Conservation (phyloP, 2,797 vertebrate genomes). For the Esox masquinongy region DNA sequence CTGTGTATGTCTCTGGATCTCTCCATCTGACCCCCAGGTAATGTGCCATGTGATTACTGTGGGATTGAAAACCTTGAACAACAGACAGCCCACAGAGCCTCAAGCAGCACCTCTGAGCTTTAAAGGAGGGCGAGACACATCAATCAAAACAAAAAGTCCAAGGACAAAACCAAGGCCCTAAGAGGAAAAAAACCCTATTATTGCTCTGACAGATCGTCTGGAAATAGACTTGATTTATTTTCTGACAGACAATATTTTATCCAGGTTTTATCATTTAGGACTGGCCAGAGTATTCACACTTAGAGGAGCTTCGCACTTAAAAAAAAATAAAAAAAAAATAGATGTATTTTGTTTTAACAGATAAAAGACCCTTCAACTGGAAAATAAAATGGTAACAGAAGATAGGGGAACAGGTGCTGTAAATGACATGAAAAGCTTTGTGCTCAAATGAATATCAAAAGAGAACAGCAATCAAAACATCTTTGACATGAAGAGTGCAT, state of each 20-base stretch:
- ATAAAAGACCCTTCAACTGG: constrained; percentile 28
- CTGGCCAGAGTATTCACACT: constrained; percentile 25
- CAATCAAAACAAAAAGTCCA: constrained; percentile 51
- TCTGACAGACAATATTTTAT: not conserved
- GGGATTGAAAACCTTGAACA: constrained; percentile 39
- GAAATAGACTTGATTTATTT: constrained; percentile 44
- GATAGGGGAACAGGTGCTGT: constrained; percentile 61
- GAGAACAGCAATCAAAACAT: constrained; percentile 60
- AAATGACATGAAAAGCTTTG: constrained; percentile 49
- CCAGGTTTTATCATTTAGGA: constrained; percentile 8
- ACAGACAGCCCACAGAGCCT: constrained; percentile 37
- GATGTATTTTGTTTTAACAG: not conserved
- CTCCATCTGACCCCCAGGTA: constrained; percentile 50
- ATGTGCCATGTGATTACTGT: constrained; percentile 34
- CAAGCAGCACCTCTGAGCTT: constrained; percentile 42
- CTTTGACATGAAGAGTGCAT: constrained; percentile 47
- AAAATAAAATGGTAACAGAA: constrained; percentile 44
- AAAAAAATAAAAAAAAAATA: constrained; percentile 3
- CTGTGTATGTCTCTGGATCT: constrained; percentile 25
- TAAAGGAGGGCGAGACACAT: constrained; percentile 48
- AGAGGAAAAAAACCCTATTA: constrained; percentile 48
- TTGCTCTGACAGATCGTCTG: constrained; percentile 47
- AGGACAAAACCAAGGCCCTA: constrained; percentile 42
- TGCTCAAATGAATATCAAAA: constrained; percentile 63
- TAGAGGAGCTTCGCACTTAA: not conserved